Evolutionary conservation across 2,888 invertebrate species (phyloP).

Genomic region (Frankliniella fusca): DNA sequence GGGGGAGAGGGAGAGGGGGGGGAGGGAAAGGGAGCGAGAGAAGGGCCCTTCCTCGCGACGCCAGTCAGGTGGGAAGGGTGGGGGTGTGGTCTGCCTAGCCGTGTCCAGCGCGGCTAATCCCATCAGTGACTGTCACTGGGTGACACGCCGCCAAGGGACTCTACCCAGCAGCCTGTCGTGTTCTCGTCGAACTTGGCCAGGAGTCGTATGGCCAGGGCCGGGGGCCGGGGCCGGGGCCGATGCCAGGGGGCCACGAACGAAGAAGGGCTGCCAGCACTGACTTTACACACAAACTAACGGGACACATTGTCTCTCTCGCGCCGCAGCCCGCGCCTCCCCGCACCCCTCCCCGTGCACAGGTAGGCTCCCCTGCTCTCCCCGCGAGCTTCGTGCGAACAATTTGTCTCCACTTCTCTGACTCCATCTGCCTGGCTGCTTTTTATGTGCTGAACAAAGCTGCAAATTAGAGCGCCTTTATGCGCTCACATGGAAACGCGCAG

Average conservation of each 20-base stretch:
- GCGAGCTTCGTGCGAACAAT: slow-evolving; percentile 17
- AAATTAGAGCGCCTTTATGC: neutral
- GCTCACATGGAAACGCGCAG: neutral
- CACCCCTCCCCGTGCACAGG: neutral
- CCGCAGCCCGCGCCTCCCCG: neutral
- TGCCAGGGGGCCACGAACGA: neutral
- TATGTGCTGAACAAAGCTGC: neutral
- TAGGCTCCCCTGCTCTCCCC: neutral
- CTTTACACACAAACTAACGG: slow-evolving; percentile 26
- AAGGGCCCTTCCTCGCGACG: too few relatives aligned
- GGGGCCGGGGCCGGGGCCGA: neutral
- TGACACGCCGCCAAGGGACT: slow-evolving; percentile 15
- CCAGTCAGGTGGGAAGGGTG: too few relatives aligned
- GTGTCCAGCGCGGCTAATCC: slow-evolving; percentile 10
- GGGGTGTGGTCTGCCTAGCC: neutral
- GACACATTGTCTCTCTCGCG: neutral
- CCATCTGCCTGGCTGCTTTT: neutral
- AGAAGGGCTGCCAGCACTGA: neutral
- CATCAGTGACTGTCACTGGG: neutral
- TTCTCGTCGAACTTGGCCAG: neutral
- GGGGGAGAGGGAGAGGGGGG: too few relatives aligned
- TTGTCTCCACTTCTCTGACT: neutral
- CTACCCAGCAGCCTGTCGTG: neutral
- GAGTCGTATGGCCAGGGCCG: neutral
- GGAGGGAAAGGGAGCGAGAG: too few relatives aligned